A percentile compares a stretch with the other conserved stretches of the same genome.
These are phyloP conservation scores for Cervus canadensis DNA, from an alignment of 2,113 vertebrate species.

Conservation along the genomic window DNA sequence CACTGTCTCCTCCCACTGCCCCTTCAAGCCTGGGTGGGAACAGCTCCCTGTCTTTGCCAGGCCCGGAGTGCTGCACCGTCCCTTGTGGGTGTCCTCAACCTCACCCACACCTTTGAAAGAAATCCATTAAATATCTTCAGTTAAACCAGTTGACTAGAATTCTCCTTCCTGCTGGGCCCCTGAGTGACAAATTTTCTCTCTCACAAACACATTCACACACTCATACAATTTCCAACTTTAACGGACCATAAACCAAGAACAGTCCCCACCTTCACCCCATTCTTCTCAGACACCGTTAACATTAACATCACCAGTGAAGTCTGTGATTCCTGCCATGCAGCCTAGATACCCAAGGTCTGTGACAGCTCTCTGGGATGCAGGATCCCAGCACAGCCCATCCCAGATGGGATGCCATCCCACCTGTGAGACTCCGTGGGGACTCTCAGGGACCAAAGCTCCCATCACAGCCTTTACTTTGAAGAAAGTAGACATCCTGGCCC, in stretches of 20 bases:
- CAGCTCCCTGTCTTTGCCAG: neutral
- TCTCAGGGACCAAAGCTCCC: neutral
- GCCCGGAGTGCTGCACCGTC: too few species aligned
- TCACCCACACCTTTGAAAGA: neutral
- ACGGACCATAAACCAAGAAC: neutral
- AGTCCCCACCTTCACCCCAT: accelerated
- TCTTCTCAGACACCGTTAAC: neutral
- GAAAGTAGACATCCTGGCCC: neutral
- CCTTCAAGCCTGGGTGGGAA: too few species aligned
- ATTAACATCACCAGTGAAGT: neutral
- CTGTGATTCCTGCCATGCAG: neutral
- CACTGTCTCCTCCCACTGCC: neutral
- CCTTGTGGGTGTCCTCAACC: neutral
- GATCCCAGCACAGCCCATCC: neutral
- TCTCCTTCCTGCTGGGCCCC: neutral
- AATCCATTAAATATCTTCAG: neutral
- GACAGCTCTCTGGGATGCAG: neutral
- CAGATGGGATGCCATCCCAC: neutral
- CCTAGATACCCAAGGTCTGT: accelerated
- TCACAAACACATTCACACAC: neutral
- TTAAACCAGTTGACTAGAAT: neutral
- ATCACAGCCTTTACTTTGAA: neutral
- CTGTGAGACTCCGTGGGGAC: neutral
- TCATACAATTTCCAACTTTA: neutral
- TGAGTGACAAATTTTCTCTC: neutral